phyloP scores from a whole-genome alignment of 2,113 vertebrate genomes.

The Chloroceryle aenea region DNA sequence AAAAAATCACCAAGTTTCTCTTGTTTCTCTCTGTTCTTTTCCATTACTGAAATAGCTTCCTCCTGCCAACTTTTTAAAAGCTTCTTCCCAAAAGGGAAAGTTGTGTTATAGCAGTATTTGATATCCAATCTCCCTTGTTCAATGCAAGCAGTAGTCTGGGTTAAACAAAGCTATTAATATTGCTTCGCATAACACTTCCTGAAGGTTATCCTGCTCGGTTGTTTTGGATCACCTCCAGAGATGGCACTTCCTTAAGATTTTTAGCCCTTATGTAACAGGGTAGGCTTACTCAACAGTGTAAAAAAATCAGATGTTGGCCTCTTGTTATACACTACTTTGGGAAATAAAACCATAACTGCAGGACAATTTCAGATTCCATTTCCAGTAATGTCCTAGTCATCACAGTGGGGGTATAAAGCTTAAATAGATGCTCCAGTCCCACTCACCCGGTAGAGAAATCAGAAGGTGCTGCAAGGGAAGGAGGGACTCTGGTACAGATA shows the following conservation, averaged over 20 bases:
- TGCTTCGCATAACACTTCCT: background rate
- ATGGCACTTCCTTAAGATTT: background rate
- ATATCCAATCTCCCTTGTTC: background rate
- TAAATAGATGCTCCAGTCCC: background rate
- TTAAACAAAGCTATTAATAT: background rate
- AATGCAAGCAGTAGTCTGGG: background rate
- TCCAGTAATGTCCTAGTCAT: background rate
- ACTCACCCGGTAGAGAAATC: background rate
- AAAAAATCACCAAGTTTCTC: background rate
- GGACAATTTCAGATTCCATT: background rate
- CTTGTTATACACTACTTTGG: background rate
- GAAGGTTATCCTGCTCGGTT: background rate
- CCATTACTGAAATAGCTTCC: slow-evolving; percentile 32
- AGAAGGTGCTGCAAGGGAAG: background rate
- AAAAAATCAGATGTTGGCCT: background rate
- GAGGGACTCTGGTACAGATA: background rate
- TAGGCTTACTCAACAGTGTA: background rate
- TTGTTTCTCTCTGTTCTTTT: slow-evolving; percentile 35
- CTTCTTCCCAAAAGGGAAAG: background rate
- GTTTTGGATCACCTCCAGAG: background rate
- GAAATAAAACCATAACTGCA: background rate
- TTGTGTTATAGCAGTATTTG: background rate
- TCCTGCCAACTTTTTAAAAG: background rate
- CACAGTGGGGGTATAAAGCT: background rate
- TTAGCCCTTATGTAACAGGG: background rate